Percentiles rank a stretch among this genome's conserved stretches.
Evolutionary conservation across 2,797 vertebrate species (phyloP).

Genomic region (Pangasius djambal): DNA sequence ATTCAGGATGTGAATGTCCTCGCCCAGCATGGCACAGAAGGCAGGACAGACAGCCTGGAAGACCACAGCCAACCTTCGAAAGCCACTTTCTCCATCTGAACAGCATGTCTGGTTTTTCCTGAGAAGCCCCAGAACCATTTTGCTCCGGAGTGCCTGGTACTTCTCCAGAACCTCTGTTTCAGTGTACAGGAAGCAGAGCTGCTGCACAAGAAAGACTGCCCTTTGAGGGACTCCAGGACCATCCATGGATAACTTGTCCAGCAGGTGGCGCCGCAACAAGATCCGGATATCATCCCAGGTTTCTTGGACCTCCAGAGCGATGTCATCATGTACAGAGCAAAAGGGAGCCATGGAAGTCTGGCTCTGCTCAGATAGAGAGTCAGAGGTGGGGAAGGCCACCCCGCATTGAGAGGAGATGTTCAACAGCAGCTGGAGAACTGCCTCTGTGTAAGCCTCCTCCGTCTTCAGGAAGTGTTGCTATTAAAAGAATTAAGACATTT

Average conservation of each 20-base stretch:
- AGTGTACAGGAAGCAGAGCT: slow-evolving; percentile 88
- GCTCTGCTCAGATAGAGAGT: slow-evolving; percentile 68
- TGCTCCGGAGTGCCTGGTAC: slow-evolving; percentile 84
- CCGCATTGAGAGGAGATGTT: slow-evolving; percentile 84
- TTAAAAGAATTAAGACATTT: slow-evolving; percentile 24
- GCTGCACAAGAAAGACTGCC: slow-evolving; percentile 77
- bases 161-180: slow-evolving; percentile 83
- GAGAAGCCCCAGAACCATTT: slow-evolving; percentile 75
- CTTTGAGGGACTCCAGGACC: slow-evolving; percentile 71
- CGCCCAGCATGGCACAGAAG: slow-evolving; percentile 79
- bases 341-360: slow-evolving; percentile 61
- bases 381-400: slow-evolving; percentile 80
- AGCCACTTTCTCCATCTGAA: slow-evolving; percentile 75
- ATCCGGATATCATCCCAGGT: slow-evolving; percentile 87
- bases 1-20: slow-evolving; percentile 83
- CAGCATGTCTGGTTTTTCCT: slow-evolving; percentile 72
- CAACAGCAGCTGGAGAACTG: slow-evolving; percentile 83
- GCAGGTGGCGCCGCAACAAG: slow-evolving; percentile 84
- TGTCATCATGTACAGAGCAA: slow-evolving; percentile 82
- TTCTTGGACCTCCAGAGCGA: slow-evolving; percentile 80
- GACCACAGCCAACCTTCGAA: slow-evolving; percentile 76
- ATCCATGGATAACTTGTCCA: slow-evolving; percentile 75
- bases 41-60: slow-evolving; percentile 75
- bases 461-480: slow-evolving; percentile 87
- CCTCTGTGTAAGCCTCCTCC: slow-evolving; percentile 84